A percentile compares a stretch with the other conserved stretches of the same genome.
phyloP scores from a whole-genome alignment of 2,797 vertebrate species.

The Xiphorhynchus erythropygius region DNA sequence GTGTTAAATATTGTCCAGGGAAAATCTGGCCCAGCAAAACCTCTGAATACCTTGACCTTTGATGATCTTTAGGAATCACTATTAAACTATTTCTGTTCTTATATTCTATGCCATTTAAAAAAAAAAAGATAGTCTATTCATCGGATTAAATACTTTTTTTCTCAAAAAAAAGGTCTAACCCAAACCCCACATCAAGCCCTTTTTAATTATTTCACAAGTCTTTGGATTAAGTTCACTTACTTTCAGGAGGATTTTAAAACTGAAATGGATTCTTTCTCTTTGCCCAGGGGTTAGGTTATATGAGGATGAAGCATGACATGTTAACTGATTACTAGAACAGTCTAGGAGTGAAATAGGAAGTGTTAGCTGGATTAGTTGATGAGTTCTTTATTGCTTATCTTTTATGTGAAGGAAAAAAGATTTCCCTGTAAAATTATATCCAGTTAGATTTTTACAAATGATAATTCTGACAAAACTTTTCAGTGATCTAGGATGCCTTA shows the following conservation, averaged over 20 bases:
- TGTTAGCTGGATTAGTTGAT: constrained; percentile 31
- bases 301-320: background rate
- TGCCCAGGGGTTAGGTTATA: background rate
- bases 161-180: background rate
- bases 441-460: constrained; percentile 11
- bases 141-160: background rate
- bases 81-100: background rate
- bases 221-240: background rate
- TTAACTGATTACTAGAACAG: background rate
- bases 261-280: constrained; percentile 24
- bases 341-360: constrained; percentile 1
- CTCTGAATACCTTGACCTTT: background rate
- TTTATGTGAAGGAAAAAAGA: background rate
- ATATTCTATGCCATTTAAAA: background rate
- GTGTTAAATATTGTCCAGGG: background rate
- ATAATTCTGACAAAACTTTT: background rate
- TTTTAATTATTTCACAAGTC: constrained; percentile 8
- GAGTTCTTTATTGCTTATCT: constrained; percentile 30
- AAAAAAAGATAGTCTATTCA: background rate
- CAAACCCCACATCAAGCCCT: background rate
- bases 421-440: background rate
- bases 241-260: constrained; percentile 4
- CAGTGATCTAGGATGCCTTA: background rate
- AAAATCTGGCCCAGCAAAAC: background rate
- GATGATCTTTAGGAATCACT: background rate